Percentiles rank a stretch among this genome's conserved stretches.
These are phyloP conservation scores for Cephus pulcher DNA, from an alignment of 2,888 invertebrate species.

Conservation along the genomic window DNA sequence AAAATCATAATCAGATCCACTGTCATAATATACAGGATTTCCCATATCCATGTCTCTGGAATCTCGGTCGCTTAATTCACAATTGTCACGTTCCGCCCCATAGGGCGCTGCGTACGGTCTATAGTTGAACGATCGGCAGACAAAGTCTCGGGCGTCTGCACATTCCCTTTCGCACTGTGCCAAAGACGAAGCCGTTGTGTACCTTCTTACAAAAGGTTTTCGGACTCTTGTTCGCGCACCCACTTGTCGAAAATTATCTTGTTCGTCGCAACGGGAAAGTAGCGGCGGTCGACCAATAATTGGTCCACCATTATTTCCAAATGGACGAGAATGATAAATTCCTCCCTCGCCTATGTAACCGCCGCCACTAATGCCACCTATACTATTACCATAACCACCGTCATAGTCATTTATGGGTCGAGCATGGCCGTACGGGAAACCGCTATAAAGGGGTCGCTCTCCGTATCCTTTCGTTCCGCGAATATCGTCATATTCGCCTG, in stretches of 20 bases:
- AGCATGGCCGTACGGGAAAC: slow-evolving; percentile 14
- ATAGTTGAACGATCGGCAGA: slow-evolving; percentile 89
- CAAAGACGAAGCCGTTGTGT: slow-evolving; percentile 79
- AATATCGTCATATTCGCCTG: slow-evolving; percentile 43
- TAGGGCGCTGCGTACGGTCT: slow-evolving; percentile 76
- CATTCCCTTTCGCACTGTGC: slow-evolving; percentile 88
- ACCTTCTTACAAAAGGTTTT: slow-evolving; percentile 80
- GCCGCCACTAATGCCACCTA: slow-evolving; percentile 49
- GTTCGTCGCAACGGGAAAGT: slow-evolving; percentile 80
- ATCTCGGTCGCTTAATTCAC: slow-evolving; percentile 90
- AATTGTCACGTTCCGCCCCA: slow-evolving; percentile 81
- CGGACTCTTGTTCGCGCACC: slow-evolving; percentile 83
- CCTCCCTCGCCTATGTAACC: slow-evolving; percentile 60
- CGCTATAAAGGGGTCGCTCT: slow-evolving; percentile 51
- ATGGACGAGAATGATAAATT: slow-evolving; percentile 55
- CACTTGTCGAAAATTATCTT: slow-evolving; percentile 85
- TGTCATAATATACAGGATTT: slow-evolving; percentile 88
- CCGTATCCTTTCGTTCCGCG: slow-evolving; percentile 53
- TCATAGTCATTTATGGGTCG: slow-evolving; percentile 54
- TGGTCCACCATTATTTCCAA: slow-evolving; percentile 62
- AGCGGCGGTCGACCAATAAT: slow-evolving; percentile 65
- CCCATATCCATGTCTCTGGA: slow-evolving; percentile 85
- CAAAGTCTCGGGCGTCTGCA: slow-evolving; percentile 83
- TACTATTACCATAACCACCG: slow-evolving; percentile 48
- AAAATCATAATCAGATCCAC: slow-evolving; percentile 85